A percentile compares a stretch with the other conserved stretches of the same genome.
Evolutionary conservation across 2,888 invertebrate genomes (phyloP).

Genomic region (Malthinus seriepunctatus): DNA sequence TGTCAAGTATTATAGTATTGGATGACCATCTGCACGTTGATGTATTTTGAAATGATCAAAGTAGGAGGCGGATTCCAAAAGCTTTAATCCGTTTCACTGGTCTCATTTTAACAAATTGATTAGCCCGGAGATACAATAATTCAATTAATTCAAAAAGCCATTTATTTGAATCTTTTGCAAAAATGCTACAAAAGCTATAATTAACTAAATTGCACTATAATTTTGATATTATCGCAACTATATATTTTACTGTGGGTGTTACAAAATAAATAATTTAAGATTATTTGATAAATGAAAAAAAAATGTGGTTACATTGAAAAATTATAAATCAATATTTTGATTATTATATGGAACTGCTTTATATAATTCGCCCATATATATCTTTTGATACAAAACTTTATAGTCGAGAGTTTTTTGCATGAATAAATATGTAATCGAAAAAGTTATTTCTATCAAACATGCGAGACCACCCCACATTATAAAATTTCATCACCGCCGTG

Average conservation of each 20-base stretch:
- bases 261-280: too few species aligned
- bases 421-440: slow-evolving; percentile 3
- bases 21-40: too few species aligned
- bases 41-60: too few species aligned
- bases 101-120: too few species aligned
- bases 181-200: neutral
- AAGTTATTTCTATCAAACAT: slow-evolving; percentile 4
- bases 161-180: too few species aligned
- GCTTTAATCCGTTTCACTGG: too few species aligned
- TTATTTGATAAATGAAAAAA: too few species aligned
- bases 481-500: slow-evolving; percentile 4
- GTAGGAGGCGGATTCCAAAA: too few species aligned
- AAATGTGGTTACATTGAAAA: neutral
- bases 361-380: neutral
- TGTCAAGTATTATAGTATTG: too few species aligned
- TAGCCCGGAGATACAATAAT: too few species aligned
- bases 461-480: slow-evolving; percentile 19
- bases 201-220: neutral
- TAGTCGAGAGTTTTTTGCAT: neutral
- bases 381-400: neutral
- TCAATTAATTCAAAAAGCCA: too few species aligned
- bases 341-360: neutral
- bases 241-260: too few species aligned
- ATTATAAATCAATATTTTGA: slow-evolving; percentile 4
- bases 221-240: neutral